Base-by-base conservation (phyloP, 2,113 vertebrate genomes). In the Salvator merianae region DNA sequence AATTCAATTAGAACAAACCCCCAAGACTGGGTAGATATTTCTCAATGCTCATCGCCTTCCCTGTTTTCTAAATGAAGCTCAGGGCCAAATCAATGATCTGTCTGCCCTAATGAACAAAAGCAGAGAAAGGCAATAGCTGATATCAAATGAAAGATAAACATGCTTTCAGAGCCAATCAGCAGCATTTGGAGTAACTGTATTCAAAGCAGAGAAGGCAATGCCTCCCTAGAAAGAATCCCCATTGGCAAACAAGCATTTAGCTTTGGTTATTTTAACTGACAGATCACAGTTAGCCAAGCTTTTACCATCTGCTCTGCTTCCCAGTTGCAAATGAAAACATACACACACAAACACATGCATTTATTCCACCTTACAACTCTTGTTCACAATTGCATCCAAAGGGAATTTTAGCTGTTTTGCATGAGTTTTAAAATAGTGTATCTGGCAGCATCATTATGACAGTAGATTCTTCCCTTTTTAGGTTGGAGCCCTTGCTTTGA, bases 181-280 rank as follows among this genome's bases (percentile, higher is more conserved):
- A 62, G 32, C 79, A 84, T 66, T 87, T 84, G 82, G n/a, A 85
- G 30, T 55, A 81, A 74, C 82, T 77, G 82, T 43, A 87, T n/a
- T 86, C 65, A 85, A 90, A 92, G 50, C 0, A 13, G 18, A 34
- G 18, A 3, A 4, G 47, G 55, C 70, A 79, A 68, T 50, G 0
- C 0, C 68, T 85, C 90, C 77, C 68, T 76, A 70, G 66, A 77
- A 84, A 71, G 83, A 32, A 34, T 69, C 66, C 34, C 63, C 65
- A 78, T 12, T 9, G 36, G 75, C 50, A 71, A 71, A 70, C 28
- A 40, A 70, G 34, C 36, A 55, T 71, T 91, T 88, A 85, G 86
- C 82, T 91, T 90, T 88, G 84, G 87, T 94, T 91, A 85, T 88
- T 94, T 93, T 93, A 93, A 94, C 89, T 90, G 91, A 93, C 86